phyloP scores from a whole-genome alignment of 2,113 vertebrate species.

The Microtus richardsoni region DNA sequence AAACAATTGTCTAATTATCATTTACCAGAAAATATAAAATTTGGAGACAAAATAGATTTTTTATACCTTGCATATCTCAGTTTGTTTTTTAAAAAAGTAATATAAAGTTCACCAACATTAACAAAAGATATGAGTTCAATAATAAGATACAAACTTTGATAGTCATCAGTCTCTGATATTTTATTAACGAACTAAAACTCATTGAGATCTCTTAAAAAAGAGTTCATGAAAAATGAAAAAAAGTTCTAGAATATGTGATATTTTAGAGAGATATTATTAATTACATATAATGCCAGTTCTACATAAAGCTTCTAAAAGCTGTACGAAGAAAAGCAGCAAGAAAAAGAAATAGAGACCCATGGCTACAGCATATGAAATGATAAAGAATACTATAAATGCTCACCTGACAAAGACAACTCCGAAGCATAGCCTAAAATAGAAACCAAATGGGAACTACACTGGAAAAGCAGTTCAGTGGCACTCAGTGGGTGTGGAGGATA shows the following conservation, averaged over 20 bases:
- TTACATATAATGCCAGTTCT: neutral
- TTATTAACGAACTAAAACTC: neutral
- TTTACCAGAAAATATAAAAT: neutral
- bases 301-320: neutral
- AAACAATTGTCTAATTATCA: neutral
- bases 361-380: too few species aligned
- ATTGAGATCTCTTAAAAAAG: neutral
- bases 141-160: neutral
- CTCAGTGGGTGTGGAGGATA: neutral
- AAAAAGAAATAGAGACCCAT: too few species aligned
- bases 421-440: neutral
- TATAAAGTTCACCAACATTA: neutral
- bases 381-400: neutral
- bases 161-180: neutral
- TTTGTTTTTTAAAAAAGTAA: neutral
- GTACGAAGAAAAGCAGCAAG: neutral
- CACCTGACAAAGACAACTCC: neutral
- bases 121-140: neutral
- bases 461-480: neutral
- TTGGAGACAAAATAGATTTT: neutral
- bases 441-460: neutral
- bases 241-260: neutral
- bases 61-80: neutral
- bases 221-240: neutral
- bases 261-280: neutral